Conservation (phyloP, 2,888 invertebrate genomes). For the Clusia tigrina region DNA sequence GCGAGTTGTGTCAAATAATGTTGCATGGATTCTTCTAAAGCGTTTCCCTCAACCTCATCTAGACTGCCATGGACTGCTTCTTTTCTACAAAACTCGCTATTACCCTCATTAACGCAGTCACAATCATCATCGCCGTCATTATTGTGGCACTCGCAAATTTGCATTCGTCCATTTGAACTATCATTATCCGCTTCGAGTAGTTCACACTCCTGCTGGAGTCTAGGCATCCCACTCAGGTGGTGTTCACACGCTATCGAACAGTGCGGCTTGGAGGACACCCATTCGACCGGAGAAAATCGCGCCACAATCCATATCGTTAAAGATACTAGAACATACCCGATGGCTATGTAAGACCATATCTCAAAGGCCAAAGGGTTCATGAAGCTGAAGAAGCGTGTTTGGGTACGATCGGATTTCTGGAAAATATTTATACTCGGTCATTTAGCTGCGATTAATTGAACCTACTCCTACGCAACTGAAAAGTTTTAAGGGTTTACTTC, state of each 20-base stretch:
- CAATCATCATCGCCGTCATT: no score
- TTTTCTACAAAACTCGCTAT: no score
- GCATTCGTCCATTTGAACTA: neutral
- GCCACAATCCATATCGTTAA: constrained; percentile 85
- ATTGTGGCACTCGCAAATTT: neutral
- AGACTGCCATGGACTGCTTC: no score
- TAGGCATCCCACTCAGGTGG: constrained; percentile 41
- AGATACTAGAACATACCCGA: constrained; percentile 81
- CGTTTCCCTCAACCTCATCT: no score
- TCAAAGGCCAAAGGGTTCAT: constrained; percentile 84
- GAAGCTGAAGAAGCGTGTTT: constrained; percentile 80
- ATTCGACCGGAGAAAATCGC: constrained; percentile 84
- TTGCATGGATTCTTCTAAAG: no score
- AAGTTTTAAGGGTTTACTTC: no score
- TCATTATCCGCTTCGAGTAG: constrained; percentile 33
- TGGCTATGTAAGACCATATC: constrained; percentile 83
- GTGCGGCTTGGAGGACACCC: constrained; percentile 71
- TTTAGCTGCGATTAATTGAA: neutral
- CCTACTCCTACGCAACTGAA: neutral
- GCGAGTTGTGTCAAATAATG: no score
- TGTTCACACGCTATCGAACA: constrained; percentile 67
- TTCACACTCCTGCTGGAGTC: constrained; percentile 33
- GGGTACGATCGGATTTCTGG: constrained; percentile 70
- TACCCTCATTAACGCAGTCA: no score
- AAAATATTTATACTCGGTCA: no score